phyloP scores from a whole-genome alignment of 2,797 vertebrate species.

The Poliocrania exsul region DNA sequence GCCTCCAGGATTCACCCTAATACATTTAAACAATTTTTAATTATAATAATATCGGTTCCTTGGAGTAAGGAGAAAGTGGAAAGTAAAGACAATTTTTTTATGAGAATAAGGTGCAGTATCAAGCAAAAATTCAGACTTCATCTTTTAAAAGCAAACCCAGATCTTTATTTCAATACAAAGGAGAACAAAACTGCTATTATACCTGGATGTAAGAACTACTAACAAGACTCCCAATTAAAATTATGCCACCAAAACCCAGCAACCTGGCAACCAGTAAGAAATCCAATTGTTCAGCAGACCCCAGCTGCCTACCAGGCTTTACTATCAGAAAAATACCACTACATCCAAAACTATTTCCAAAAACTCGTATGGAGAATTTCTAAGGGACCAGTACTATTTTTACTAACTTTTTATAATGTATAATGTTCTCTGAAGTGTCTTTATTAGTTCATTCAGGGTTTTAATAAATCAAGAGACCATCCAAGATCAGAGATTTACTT shows the following conservation, averaged over 20 bases:
- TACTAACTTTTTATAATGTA: background rate
- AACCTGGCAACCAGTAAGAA: background rate
- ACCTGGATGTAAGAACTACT: background rate
- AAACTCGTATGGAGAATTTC: constrained; percentile 16
- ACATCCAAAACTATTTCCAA: constrained; percentile 5
- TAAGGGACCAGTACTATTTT: background rate
- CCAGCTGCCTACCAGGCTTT: background rate
- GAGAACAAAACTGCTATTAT: constrained; percentile 17
- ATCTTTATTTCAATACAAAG: background rate
- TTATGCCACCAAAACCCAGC: background rate
- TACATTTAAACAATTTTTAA: background rate
- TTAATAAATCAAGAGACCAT: constrained; percentile 43
- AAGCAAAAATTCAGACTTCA: background rate
- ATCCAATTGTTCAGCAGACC: constrained; percentile 29
- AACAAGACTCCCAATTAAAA: constrained; percentile 51
- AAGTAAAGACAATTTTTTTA: background rate
- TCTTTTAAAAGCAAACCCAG: background rate
- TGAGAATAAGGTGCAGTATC: background rate
- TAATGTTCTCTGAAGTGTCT: constrained; percentile 44
- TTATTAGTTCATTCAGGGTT: constrained; percentile 27
- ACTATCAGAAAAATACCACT: background rate
- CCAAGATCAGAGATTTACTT: constrained; percentile 37
- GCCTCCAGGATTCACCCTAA: background rate
- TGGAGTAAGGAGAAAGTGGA: background rate
- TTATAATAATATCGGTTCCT: background rate